These are phyloP conservation scores for Gymnosoma rotundatum DNA, from an alignment of 2,888 invertebrate genomes.

Conservation along the genomic window DNA sequence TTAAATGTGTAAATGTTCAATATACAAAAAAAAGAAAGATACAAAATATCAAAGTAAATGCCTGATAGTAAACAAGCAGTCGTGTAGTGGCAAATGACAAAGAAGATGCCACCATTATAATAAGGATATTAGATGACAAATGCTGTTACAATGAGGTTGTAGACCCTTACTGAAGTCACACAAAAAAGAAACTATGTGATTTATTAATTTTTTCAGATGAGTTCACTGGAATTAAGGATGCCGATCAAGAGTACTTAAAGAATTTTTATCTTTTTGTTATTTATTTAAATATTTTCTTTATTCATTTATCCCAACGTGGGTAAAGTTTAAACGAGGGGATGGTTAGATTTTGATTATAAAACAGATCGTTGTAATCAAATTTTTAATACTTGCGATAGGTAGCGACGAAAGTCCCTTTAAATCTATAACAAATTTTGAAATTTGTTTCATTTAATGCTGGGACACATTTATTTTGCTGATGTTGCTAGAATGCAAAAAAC, in stretches of 20 bases:
- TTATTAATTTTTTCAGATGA: not conserved
- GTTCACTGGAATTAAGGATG: not conserved
- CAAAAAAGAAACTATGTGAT: not conserved
- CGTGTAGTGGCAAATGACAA: conserved; percentile 47
- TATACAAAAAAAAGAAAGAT: not conserved
- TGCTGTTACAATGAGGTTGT: conserved; percentile 29
- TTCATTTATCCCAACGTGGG: too few relatives aligned
- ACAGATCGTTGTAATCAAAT: too few relatives aligned
- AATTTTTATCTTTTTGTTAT: not conserved
- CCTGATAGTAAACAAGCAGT: conserved; percentile 4
- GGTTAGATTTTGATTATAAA: too few relatives aligned
- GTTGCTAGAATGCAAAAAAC: too few relatives aligned
- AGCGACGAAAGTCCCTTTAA: too few relatives aligned
- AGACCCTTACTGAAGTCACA: not conserved
- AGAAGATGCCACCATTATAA: conserved; percentile 48
- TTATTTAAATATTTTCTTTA: too few relatives aligned
- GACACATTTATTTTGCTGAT: too few relatives aligned
- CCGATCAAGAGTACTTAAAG: not conserved
- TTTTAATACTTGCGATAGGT: too few relatives aligned
- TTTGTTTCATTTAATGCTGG: too few relatives aligned
- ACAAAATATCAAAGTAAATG: not conserved
- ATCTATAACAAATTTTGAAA: too few relatives aligned
- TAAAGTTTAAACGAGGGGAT: too few relatives aligned
- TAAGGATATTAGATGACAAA: conserved; percentile 53
- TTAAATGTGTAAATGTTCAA: conserved; percentile 25